Conservation (phyloP, 2,797 vertebrate genomes). For the Zonotrichia albicollis region DNA sequence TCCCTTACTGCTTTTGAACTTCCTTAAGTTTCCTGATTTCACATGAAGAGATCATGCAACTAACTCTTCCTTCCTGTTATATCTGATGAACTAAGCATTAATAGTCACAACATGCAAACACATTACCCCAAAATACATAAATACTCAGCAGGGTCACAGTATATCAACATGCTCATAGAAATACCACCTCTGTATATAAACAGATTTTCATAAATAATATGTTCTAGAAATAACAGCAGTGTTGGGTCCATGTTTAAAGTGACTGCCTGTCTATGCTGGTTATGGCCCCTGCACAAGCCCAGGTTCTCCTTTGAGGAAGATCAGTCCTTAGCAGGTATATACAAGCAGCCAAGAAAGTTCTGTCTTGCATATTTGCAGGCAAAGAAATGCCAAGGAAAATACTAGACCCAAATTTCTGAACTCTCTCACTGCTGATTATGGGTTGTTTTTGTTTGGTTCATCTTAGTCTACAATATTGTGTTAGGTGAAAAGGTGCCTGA, state of each 20-base stretch:
- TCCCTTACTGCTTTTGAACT: neutral
- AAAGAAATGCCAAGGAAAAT: neutral
- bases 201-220: neutral
- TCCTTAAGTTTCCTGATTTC: constrained; percentile 39
- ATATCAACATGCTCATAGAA: neutral
- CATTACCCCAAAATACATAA: neutral
- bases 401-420: neutral
- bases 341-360: neutral
- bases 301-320: neutral
- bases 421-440: neutral
- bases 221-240: neutral
- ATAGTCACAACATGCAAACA: neutral
- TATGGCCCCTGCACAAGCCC: neutral
- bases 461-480: neutral
- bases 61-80: constrained; percentile 26
- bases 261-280: accelerated
- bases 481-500: neutral
- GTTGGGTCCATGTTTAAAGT: neutral
- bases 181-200: neutral
- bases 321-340: neutral
- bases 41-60: neutral
- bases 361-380: neutral
- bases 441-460: neutral
- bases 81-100: neutral
- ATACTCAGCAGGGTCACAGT: neutral